phyloP scores from a whole-genome alignment of 2,888 invertebrate genomes.

The Argyresthia albistria region DNA sequence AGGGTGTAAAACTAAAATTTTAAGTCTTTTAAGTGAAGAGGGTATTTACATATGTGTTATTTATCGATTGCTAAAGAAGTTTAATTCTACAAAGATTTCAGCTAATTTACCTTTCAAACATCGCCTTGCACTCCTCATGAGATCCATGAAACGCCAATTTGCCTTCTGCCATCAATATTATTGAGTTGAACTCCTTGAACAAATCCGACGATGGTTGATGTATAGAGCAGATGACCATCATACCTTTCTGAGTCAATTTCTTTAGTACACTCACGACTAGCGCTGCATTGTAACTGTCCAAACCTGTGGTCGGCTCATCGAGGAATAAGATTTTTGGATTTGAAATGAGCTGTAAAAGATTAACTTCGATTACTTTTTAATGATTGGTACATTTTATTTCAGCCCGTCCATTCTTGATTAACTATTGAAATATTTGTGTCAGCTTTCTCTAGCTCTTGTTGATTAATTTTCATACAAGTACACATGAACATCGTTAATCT shows the following conservation, averaged over 20 bases:
- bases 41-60: too few relatives aligned
- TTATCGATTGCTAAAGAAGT: too few relatives aligned
- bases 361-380: too few relatives aligned
- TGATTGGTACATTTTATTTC: too few relatives aligned
- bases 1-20: too few relatives aligned
- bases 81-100: not conserved
- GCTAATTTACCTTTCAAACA: slow-evolving; percentile 75
- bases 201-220: slow-evolving; percentile 92
- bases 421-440: too few relatives aligned
- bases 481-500: not conserved
- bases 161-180: slow-evolving; percentile 84
- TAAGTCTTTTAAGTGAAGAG: too few relatives aligned
- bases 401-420: too few relatives aligned
- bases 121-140: slow-evolving; percentile 72
- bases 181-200: slow-evolving; percentile 83
- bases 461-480: too few relatives aligned
- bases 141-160: slow-evolving; percentile 83
- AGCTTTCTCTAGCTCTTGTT: too few relatives aligned
- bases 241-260: slow-evolving; percentile 74
- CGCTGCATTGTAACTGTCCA: slow-evolving; percentile 91
- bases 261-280: slow-evolving; percentile 80
- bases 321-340: slow-evolving; percentile 91
- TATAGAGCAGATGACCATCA: slow-evolving; percentile 87
- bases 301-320: slow-evolving; percentile 93
- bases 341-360: slow-evolving; percentile 77